phyloP scores from a whole-genome alignment of 2,888 invertebrate species.

The Fabriciana adippe region DNA sequence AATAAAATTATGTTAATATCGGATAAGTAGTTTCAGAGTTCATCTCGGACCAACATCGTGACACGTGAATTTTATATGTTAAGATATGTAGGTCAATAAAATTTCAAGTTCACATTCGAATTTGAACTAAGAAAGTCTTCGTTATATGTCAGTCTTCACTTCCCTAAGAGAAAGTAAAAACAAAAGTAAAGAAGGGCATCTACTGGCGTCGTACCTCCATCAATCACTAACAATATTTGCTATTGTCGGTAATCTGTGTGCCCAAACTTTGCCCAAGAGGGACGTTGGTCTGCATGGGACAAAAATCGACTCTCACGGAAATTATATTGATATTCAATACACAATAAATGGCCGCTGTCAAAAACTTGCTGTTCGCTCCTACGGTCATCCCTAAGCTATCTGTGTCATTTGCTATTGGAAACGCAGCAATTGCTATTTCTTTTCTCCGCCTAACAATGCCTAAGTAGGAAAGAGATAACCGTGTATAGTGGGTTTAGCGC shows the following conservation, averaged over 20 bases:
- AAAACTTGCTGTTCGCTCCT: conserved; percentile 82
- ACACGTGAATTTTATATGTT: no score
- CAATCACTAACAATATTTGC: conserved; percentile 78
- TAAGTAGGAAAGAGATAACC: conserved; percentile 65
- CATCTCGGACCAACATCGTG: no score
- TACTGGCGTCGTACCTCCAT: conserved; percentile 57
- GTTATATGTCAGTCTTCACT: conserved; percentile 12
- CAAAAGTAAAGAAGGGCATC: conserved; percentile 58
- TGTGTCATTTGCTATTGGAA: conserved; percentile 81
- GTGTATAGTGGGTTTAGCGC: conserved; percentile 75
- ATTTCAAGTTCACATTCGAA: conserved; percentile 15
- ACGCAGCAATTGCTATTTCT: conserved; percentile 63
- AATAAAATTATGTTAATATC: no score
- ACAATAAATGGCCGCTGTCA: conserved; percentile 82
- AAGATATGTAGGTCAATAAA: not conserved
- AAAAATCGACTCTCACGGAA: conserved; percentile 81
- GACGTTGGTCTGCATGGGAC: conserved; percentile 70
- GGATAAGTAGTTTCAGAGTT: no score
- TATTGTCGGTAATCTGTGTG: conserved; percentile 77
- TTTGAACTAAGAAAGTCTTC: conserved; percentile 22
- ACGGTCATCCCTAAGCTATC: conserved; percentile 83
- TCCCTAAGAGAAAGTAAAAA: conserved; percentile 46
- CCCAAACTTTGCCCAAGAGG: conserved; percentile 72
- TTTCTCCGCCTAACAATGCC: conserved; percentile 48
- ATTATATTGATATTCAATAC: conserved; percentile 84